Evolutionary conservation across 2,888 invertebrate genomes (phyloP).

Genomic region (Lycocerus yunnanus): DNA sequence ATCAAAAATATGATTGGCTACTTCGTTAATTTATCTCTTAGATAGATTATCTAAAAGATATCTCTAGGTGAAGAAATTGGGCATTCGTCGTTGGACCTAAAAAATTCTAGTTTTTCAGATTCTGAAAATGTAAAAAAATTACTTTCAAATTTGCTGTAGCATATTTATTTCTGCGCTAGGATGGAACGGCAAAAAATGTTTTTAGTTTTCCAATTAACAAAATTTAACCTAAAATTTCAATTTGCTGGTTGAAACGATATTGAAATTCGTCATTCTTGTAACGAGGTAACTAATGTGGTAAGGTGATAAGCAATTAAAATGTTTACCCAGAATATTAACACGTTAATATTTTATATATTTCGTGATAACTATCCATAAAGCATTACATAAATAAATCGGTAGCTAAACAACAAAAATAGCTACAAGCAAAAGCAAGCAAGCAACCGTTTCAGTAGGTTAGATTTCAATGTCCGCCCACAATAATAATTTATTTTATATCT

Average conservation of each 20-base stretch:
- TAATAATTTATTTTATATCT: conserved; percentile 29
- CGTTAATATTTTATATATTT: conserved; percentile 5
- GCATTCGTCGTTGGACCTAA: no score
- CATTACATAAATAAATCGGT: conserved; percentile 19
- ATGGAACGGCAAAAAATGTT: no score
- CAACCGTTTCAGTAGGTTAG: conserved; percentile 28
- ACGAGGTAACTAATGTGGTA: neutral
- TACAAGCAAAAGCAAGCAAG: conserved; percentile 16
- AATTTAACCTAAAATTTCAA: neutral
- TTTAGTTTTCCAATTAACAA: no score
- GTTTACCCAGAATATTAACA: neutral
- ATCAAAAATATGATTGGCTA: no score
- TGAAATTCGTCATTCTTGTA: neutral
- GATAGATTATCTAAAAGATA: no score
- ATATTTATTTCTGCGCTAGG: no score
- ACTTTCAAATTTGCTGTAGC: no score
- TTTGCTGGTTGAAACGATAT: neutral
- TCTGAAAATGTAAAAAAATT: no score
- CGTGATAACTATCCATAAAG: conserved; percentile 23
- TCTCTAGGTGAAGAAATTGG: no score
- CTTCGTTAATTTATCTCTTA: no score
- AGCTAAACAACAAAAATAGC: conserved; percentile 6
- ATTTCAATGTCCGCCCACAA: conserved; percentile 30
- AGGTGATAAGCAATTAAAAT: neutral
- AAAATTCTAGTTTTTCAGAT: no score